Base-by-base conservation (phyloP, 2,113 vertebrate genomes). In the Pelecanoides urinatrix region DNA sequence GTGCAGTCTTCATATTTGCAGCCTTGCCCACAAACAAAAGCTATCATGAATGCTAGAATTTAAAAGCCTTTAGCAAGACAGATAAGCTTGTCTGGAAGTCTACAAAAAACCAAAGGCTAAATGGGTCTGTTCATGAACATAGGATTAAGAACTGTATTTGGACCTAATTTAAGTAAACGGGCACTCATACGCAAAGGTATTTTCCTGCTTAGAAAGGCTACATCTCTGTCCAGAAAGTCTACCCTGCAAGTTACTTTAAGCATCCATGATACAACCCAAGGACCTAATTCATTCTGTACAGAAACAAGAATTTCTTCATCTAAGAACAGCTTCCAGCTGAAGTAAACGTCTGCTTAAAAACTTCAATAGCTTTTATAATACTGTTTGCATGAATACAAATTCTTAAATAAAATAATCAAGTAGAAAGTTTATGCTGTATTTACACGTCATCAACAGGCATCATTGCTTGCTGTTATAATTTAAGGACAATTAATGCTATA, bases 401-500 rank as follows among this genome's bases (percentile, higher is more conserved):
- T 94, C 70, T 67, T 77, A 81, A 92, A 96, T 94, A 91, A 95
- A 97, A 88, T 52, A 95, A 92, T 88, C 32, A 71, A 86, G 74
- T 23, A 86, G 79, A 96, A 91, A 94, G 88, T 74, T 95, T 92
- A 75, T 70, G 30, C 30, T 94, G 47, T 66, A 58, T 75, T 96
- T 88, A 95, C 71, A 88, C 1, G 10, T 94, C 87, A 90, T 80
- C 97, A 94, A 96, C 45, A 63, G 82, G 77, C 94, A 84, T 74
- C 52, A 79, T 91, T 97, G 56, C 97, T 93, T 96, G 96, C 98
- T 98, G 94, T 98, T 98, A 97, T 98, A 98, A 98, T 98, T 98
- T 98, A 98, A 98, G 98, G 97, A 92, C 98, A 98, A 98, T 98
- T 98, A 97, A 97, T 98, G 97, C 95, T 98, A 98, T 97, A 97